phyloP scores from a whole-genome alignment of 1,140 invertebrate genomes.

The Gryon sp. region DNA sequence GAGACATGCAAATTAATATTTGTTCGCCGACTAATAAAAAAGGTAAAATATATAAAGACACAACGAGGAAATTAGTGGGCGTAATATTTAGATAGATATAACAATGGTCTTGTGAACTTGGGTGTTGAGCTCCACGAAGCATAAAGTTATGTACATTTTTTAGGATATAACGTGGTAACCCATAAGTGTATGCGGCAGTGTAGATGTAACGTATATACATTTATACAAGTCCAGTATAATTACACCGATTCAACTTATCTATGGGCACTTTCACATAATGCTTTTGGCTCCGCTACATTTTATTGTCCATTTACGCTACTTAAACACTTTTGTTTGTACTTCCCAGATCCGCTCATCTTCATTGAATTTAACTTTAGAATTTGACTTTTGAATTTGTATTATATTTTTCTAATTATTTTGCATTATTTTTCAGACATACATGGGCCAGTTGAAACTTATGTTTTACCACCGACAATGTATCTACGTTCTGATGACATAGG shows the following conservation, averaged over 20 bases:
- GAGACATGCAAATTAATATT: too few species aligned
- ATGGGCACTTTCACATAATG: constrained; percentile 33
- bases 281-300: constrained; percentile 9
- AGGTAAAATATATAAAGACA: neutral
- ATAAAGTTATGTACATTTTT: constrained; percentile 45
- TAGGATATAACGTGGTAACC: constrained; percentile 26
- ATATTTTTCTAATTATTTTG: constrained; percentile 14
- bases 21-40: too few species aligned
- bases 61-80: neutral
- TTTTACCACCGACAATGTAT: constrained; percentile 83
- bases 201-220: constrained; percentile 26
- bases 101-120: neutral
- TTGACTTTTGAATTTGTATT: neutral
- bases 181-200: too few species aligned
- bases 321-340: constrained; percentile 39
- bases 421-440: constrained; percentile 75
- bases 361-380: neutral
- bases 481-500: constrained; percentile 86
- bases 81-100: neutral
- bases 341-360: constrained; percentile 10
- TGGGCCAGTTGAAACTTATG: constrained; percentile 72
- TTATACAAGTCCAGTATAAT: constrained; percentile 19
- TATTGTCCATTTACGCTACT: constrained; percentile 41
- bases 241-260: constrained; percentile 18
- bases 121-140: constrained; percentile 9